A percentile compares a stretch with the other conserved stretches of the same genome.
Conservation (phyloP, 2,797 vertebrate species). For the Lagodon rhomboides region DNA sequence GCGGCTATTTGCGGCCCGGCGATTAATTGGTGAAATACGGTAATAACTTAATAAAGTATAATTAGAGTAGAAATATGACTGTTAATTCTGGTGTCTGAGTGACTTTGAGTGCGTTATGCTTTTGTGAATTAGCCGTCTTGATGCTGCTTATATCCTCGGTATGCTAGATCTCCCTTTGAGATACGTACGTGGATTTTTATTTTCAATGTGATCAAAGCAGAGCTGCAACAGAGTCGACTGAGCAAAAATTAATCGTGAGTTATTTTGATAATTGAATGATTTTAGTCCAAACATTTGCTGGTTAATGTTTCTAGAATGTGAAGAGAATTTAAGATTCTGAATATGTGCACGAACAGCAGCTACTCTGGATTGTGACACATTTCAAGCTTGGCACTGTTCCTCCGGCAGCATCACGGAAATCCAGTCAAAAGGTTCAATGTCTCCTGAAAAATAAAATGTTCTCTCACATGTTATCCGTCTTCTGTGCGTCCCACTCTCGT, state of each 20-base stretch:
- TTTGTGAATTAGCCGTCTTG: not conserved
- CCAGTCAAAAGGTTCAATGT: not conserved
- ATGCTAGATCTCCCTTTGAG: not conserved
- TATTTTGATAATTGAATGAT: not conserved
- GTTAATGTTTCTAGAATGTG: not conserved
- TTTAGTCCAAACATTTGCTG: not conserved
- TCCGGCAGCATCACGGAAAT: not conserved
- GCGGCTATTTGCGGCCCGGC: too few species aligned
- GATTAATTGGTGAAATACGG: too few species aligned
- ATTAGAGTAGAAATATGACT: not conserved
- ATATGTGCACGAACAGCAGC: not conserved
- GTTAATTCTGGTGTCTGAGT: too few species aligned
- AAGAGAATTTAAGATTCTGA: too few species aligned
- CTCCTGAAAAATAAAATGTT: not conserved
- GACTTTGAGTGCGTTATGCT: not conserved
- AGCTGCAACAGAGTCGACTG: not conserved
- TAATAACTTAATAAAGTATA: not conserved
- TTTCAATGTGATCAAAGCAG: not conserved
- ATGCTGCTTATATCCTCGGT: not conserved
- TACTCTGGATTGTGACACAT: not conserved
- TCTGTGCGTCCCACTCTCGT: constrained; percentile 95
- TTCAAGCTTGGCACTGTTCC: not conserved
- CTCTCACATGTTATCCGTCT: constrained; percentile 90
- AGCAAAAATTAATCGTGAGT: not conserved
- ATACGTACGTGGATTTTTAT: not conserved